Evolutionary conservation across 2,888 invertebrate genomes (phyloP).

Genomic region (Aphidius colemani): DNA sequence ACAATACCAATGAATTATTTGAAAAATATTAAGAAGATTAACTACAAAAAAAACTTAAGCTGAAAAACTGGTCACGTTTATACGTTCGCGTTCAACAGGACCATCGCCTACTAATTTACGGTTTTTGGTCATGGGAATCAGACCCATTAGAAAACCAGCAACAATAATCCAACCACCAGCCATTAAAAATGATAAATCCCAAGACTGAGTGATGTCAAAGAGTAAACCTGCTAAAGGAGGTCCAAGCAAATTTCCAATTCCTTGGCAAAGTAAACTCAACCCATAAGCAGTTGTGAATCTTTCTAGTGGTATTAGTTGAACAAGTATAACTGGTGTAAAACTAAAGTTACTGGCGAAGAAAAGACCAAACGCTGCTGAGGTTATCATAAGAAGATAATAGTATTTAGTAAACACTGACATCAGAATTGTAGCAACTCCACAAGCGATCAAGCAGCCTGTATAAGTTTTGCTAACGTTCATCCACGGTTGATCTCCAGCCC

Average conservation of each 20-base stretch:
- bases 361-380: slow-evolving; percentile 78
- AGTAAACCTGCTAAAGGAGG: slow-evolving; percentile 87
- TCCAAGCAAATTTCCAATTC: slow-evolving; percentile 88
- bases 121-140: slow-evolving; percentile 72
- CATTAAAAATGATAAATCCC: slow-evolving; percentile 80
- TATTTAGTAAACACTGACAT: slow-evolving; percentile 65
- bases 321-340: slow-evolving; percentile 87
- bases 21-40: too few species aligned
- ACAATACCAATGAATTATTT: too few species aligned
- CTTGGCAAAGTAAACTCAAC: slow-evolving; percentile 84
- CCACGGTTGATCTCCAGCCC: slow-evolving; percentile 85
- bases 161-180: slow-evolving; percentile 82
- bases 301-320: slow-evolving; percentile 86
- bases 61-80: slow-evolving; percentile 47
- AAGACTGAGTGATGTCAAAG: slow-evolving; percentile 71
- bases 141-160: slow-evolving; percentile 72
- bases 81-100: slow-evolving; percentile 61
- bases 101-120: slow-evolving; percentile 66
- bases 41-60: slow-evolving; percentile 29
- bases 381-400: slow-evolving; percentile 62
- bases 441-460: slow-evolving; percentile 74
- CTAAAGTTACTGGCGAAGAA: slow-evolving; percentile 91
- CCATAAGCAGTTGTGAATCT: slow-evolving; percentile 93
- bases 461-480: slow-evolving; percentile 84
- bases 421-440: slow-evolving; percentile 68